Evolutionary conservation across 2,113 vertebrate species (phyloP).

Genomic region (Emydura subglobosa): DNA sequence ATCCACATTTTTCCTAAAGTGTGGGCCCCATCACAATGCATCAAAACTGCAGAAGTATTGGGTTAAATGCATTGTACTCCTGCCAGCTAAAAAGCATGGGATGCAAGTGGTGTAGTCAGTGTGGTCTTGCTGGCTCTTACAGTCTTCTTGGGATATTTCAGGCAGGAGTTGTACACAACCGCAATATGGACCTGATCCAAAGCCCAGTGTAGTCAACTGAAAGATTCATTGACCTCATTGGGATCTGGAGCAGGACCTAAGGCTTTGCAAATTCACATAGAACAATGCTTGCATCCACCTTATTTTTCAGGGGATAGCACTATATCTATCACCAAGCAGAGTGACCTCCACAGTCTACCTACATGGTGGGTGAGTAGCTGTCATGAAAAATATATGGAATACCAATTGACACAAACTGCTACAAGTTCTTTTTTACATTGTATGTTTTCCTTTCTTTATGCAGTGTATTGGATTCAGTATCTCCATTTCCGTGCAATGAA

Average conservation of each 20-base stretch:
- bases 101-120: background rate
- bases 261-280: background rate
- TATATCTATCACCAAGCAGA: background rate
- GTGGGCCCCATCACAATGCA: background rate
- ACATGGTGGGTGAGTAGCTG: fast-evolving
- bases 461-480: background rate
- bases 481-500: background rate
- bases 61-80: background rate
- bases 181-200: background rate
- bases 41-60: background rate
- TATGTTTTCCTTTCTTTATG: background rate
- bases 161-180: conserved; percentile 4
- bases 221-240: background rate
- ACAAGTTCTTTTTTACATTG: background rate
- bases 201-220: background rate
- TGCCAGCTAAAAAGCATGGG: background rate
- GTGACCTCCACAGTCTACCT: background rate
- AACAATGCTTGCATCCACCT: background rate
- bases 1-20: background rate
- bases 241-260: background rate
- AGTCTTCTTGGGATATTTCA: conserved; percentile 30
- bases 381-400: background rate
- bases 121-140: background rate
- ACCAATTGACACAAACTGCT: background rate
- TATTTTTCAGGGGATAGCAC: background rate